phyloP scores from a whole-genome alignment of 2,797 vertebrate species.

The Coracias cyanogaster region DNA sequence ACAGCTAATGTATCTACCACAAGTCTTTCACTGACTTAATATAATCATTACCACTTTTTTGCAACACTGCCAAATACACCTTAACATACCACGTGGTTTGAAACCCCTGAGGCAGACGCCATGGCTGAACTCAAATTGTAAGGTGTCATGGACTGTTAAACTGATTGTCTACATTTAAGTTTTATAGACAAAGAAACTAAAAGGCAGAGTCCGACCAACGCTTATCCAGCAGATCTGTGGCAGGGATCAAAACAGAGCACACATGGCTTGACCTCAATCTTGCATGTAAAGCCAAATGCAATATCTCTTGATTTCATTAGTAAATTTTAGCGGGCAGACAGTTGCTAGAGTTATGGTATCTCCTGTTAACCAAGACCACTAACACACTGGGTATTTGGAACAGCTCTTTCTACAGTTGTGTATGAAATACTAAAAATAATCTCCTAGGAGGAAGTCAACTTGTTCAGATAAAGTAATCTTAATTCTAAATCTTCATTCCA shows the following conservation, averaged over 20 bases:
- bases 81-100: background rate
- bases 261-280: slow-evolving; percentile 21
- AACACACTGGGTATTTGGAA: background rate
- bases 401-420: background rate
- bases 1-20: background rate
- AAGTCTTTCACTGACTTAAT: background rate
- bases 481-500: background rate
- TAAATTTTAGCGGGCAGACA: background rate
- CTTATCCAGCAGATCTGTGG: background rate
- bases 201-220: background rate
- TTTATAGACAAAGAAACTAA: slow-evolving; percentile 33
- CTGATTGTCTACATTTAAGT: background rate
- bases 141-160: background rate
- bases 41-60: background rate
- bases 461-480: background rate
- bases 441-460: background rate
- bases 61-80: background rate
- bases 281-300: background rate
- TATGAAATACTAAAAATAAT: background rate
- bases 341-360: background rate
- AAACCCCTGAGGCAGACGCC: background rate
- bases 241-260: background rate
- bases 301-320: background rate
- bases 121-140: background rate
- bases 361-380: background rate